phyloP scores from a whole-genome alignment of 2,888 invertebrate genomes.

The Lacanobia oleracea region DNA sequence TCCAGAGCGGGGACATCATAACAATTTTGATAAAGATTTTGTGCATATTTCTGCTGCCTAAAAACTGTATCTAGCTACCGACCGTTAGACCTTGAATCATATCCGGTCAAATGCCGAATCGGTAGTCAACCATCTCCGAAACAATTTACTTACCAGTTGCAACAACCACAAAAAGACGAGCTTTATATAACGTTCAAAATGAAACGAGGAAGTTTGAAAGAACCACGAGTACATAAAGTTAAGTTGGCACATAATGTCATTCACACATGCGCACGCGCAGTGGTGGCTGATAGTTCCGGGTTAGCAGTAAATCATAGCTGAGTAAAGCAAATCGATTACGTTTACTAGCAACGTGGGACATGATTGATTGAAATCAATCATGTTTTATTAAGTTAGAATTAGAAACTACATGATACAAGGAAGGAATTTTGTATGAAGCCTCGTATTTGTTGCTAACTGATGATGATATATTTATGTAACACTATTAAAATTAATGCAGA shows the following conservation, averaged over 20 bases:
- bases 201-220: constrained; percentile 36
- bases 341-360: not conserved
- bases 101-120: constrained; percentile 1
- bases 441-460: not conserved
- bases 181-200: constrained; percentile 26
- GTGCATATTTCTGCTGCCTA: not conserved
- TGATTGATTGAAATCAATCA: constrained; percentile 29
- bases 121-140: not conserved
- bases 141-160: not conserved
- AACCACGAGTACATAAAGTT: constrained; percentile 7
- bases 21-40: not conserved
- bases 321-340: constrained; percentile 31
- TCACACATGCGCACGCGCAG: not conserved
- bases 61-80: constrained; percentile 3
- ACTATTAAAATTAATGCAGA: constrained; percentile 1
- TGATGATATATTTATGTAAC: not conserved
- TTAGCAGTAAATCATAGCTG: not conserved
- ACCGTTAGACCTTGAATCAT: constrained; percentile 19
- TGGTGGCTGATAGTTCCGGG: constrained; percentile 23
- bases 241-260: not conserved
- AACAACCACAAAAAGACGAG: not conserved
- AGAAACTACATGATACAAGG: constrained; percentile 4
- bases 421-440: not conserved
- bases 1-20: no score
- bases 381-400: constrained; percentile 1